Evolutionary conservation across 1,140 invertebrate genomes (phyloP), one percentile per base, ranked within the genome.

Genomic region (Orius insidiosus): DNA sequence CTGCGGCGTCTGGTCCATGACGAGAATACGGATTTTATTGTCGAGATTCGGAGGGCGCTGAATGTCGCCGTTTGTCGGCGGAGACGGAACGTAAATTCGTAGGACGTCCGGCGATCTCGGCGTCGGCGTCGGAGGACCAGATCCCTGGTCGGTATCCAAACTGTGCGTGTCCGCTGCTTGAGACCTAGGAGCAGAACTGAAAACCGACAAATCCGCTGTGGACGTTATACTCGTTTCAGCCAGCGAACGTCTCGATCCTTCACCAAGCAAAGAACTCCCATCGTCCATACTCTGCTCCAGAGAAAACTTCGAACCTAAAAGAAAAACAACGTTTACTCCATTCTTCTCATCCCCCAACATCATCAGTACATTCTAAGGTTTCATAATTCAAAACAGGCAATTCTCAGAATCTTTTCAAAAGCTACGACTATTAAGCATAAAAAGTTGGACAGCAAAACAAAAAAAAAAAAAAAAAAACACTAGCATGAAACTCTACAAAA

Each of bases 151-250:
- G 24, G 70, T 72, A 49, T 68, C 70, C 53, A 76, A 76, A 60
- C 76, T 79, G 59, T 80, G 77, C 7, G 77, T 78, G 60, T 80
- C 78, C 34, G 78, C 65, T 6, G 73, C 76, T 55, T 78, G 76
- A 1, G 77, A 80, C 45, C 76, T 67, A 2, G 76, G 78, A 6
- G 70, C 66, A 49, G 77, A 78, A 30, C 80, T 84, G 60, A 84
- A 79, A 37, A 82, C 78, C 48, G 79, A 82, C 14, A 85, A 62
- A 60, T 85, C 80, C 2, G 81, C 80, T 3, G 81, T 84, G 8
- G 82, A 85, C 1, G 81, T 85, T 13, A 83, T 77, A 45, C 79
- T 83, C 2, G 83, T 87, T 53, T 83, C 81, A 10, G 81, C 80
- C 31, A 87, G 65, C 18, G 81, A 85, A 14, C 78, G 71, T 45